Base-by-base conservation (phyloP, 37 sponge, comb jelly and placozoan genomes). In the Axinella damicornis region DNA sequence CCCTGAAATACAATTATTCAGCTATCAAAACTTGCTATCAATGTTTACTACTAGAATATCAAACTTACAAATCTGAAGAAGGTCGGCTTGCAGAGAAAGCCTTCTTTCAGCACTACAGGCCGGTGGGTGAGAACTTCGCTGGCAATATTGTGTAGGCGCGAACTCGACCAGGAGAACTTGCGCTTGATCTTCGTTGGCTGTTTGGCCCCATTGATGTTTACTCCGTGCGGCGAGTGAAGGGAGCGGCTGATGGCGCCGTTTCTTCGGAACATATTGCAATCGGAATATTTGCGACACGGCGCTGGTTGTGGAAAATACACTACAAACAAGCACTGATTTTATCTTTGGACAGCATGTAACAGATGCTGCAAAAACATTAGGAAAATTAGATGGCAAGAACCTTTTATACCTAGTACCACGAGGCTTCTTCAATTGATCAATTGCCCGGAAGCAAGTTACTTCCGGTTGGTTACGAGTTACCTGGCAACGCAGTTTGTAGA, bases 41-140 rank as follows among this genome's bases (percentile, higher is more conserved):
- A 46, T 46, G 46, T 46, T 59, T 37, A 36, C 53, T 30, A 73
- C 31, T 25, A 73, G n/a, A 33, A 11, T 69, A 0, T 53, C 12
- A 28, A 13, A 55, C 79, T 83, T 83, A 83, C 89, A 77, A 89
- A 59, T 89, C 83, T 83, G 55, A 89, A 78, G 63, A 89, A 89
- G 36, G 74, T 60, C 21, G 89, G 89, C 38, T 89, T 89, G 82
- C 30, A 74, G 24, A 91, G 72, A 40, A 72, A 91, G 19, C 91
- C 91, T 57, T 91, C 91, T 34, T 91, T 91, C 33, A 91, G 68
- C 21, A 91, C 62, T 0, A 66, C 62, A 11, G 82, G 86, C 33
- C 58, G 53, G 76, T 81, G 86, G 6, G 77, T 68, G 30, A 73
- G 71, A 22, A 84, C 46, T 21, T 85, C 84, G 25, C 71, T 78